Evolutionary conservation across 1,140 invertebrate species (phyloP).

Genomic region (Holotrichia oblita): DNA sequence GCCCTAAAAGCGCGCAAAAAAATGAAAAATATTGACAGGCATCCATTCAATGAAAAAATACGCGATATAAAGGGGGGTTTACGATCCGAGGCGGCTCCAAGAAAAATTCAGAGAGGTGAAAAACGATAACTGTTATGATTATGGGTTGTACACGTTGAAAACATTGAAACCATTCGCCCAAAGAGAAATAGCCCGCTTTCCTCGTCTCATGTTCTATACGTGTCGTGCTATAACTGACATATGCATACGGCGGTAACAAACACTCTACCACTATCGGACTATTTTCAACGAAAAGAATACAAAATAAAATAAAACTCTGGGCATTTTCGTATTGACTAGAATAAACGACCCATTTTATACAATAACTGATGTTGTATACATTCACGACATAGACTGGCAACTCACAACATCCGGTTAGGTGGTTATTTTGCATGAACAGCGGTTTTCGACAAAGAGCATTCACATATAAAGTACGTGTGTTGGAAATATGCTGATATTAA

Average conservation of each 20-base stretch:
- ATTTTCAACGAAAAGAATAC: not conserved
- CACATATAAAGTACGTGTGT: not conserved
- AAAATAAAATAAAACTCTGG: slow-evolving; percentile 8
- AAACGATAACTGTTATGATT: slow-evolving; percentile 34
- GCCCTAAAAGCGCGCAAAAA: slow-evolving; percentile 38
- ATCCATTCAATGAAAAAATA: slow-evolving; percentile 44
- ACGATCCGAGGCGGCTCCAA: not conserved
- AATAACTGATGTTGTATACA: not conserved
- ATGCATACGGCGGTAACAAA: not conserved
- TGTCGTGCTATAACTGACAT: not conserved
- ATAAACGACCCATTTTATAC: slow-evolving; percentile 1
- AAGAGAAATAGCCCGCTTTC: not conserved
- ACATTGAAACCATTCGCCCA: slow-evolving; percentile 15
- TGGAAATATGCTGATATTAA: not conserved
- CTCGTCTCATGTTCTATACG: not conserved
- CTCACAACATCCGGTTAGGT: not conserved
- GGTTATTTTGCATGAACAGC: slow-evolving; percentile 22
- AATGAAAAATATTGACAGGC: slow-evolving; percentile 46
- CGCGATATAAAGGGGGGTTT: slow-evolving; percentile 27
- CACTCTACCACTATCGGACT: not conserved
- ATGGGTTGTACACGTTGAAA: slow-evolving; percentile 14
- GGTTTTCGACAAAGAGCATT: not conserved
- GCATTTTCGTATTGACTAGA: slow-evolving; percentile 13
- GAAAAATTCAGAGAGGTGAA: slow-evolving; percentile 33
- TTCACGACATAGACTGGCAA: not conserved